Evolutionary conservation across 2,113 vertebrate species (phyloP), one percentile per base, ranked within the genome.

Genomic region (Trematocara nigrifrons): DNA sequence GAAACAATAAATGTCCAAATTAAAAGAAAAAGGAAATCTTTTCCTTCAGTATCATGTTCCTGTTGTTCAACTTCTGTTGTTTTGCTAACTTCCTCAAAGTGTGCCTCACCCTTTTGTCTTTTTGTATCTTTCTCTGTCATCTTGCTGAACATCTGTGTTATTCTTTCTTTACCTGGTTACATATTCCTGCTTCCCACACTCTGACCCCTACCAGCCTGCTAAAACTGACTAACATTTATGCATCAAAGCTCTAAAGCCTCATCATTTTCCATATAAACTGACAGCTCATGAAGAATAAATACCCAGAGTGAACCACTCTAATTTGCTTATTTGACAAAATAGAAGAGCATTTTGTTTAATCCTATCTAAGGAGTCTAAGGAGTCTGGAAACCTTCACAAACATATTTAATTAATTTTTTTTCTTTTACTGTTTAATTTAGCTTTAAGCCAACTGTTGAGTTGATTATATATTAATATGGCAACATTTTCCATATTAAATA

Each of bases 131-230:
- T 80, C 53, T 80, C 20, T 49, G 26, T 82, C 57, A 18, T 59
- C 57, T 59, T 59, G 56, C 13, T 59, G 56, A 59, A 59, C 56
- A 59, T 77, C 12, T 85, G 31, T 89, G 83, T 96, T 92, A 95
- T 57, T 79, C 8, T 96, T 95, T 96, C 93, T 92, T 95, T 91
- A 91, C 87, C 91, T 94, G 92, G 33, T 79, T 38, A 86, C 29
- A 66, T 87, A 84, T 88, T 90, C 85, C 87, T 88, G 82, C 11
- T 69, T 52, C 57, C 51, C 33, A 79, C 92, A 89, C 87, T 90
- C 93, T 79, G 38, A 20, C 66, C 71, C 53, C 35, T n/a, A n/a
- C 29, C 40, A 49, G 7, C 10, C 2, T 26, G 57, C 82, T 45
- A n/a, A 26, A 10, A 45, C 59, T 88, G 59, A 89, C 85, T 53